Evolutionary conservation across 2,888 invertebrate genomes (phyloP), one percentile per base, ranked within the genome.

Genomic region (Yponomeuta sedellus): DNA sequence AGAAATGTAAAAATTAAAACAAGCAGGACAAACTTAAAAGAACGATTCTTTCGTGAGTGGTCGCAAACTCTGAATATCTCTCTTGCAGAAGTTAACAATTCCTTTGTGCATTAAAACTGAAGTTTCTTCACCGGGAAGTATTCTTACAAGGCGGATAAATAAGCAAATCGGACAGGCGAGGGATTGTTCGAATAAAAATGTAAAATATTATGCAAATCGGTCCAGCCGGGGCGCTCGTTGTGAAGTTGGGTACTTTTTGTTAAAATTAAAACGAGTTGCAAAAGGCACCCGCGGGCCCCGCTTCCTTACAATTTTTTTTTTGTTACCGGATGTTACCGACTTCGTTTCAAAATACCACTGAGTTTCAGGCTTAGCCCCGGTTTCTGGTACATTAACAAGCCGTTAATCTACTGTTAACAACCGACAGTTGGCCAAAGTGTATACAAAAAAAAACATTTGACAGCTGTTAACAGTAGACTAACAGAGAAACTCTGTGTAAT

Each of bases 181-280:
- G 19, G 34, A 62, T 34, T 62, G 62, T 34, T 39, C 62, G 62
- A 28, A 62, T 62, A 62, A 62, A 62, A 62, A 62, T 62, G 62
- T 34, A 62, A 62, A 59, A 62, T 34, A 39, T 28, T 62, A 62
- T 62, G 62, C 62, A 62, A 62, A 62, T 62, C 62, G 39, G 62
- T 34, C 39, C 28, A 39, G 62, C 62, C 10, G 34, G n/a, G 34
- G 19, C 62, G 28, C 28, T 62, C 28, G 62, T 34, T 25, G 62
- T 8, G 34, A 34, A 62, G n/a, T 62, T 39, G n/a, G 25, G 62
- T 19, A 62, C 19, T 62, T 59, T 20, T 62, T 62, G 59, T 19
- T 34, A 40, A 62, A 62, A 62, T 62, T 39, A 16, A 62, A 62
- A 62, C 62, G 62, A 62, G 62, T 62, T 62, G 62, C 39, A 62